Evolutionary conservation across 2,888 invertebrate species (phyloP), one percentile per base, ranked within the genome.

Genomic region (Drosophila atripex): DNA sequence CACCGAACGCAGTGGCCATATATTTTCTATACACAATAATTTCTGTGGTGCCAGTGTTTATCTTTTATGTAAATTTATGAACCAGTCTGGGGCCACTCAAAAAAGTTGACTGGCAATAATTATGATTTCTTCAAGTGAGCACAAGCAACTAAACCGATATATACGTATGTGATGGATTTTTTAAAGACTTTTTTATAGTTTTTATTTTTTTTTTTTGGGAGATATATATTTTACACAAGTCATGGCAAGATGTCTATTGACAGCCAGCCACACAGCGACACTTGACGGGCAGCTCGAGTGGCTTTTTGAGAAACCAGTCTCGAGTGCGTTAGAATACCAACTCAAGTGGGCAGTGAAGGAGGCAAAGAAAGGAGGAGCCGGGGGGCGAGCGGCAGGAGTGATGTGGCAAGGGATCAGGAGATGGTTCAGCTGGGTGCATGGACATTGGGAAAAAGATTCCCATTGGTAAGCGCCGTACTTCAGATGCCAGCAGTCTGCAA

Each of bases 301-400:
- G 86, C 86, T 75, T 78, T 83, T 86, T 74, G 75, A 70, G 65
- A 78, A 85, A 85, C 85, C 85, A 85, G 85, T 88, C 85, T 88
- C 86, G 71, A 85, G 85, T 85, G 84, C 82, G 64, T 77, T 82
- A 86, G 78, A 84, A 86, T 70, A 71, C 49, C 73, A 66, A 73
- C 73, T 86, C 63, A 68, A 85, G 83, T 85, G 84, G 80, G 72
- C 43, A 49, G 65, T 61, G 82, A 57, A 65, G 71, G 80, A 61
- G 57, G 54, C 18, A 11, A 32, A 25, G 21, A 32, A 11, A 16
- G 9, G 30, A 39, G 43, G 21, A 21, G 6, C 7, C 41, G 4
- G 2, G 46, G 30, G 12, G 18, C 18, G 14, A 9, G 18, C 16
- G 12, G 28, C 2, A 4, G 49, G 49, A 38, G 51, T 54, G 61